A percentile compares a stretch with the other conserved stretches of the same genome.
These are phyloP conservation scores for Pseudobourletiella spinata DNA, from an alignment of 1,140 invertebrate genomes.

Conservation along the genomic window DNA sequence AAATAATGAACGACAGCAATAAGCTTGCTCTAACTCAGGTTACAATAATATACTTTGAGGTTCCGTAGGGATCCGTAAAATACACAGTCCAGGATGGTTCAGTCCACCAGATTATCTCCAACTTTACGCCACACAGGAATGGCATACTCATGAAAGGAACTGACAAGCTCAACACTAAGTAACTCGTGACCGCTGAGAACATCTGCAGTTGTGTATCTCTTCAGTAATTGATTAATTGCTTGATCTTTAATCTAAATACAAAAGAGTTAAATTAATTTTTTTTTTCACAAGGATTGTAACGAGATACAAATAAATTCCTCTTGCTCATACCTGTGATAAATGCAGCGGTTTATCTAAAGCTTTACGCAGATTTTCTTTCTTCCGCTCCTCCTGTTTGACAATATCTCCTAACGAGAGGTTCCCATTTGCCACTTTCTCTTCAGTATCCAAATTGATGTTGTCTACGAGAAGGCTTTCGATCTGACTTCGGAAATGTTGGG, in stretches of 20 bases:
- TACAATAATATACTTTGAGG: no score
- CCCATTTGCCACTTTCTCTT: not conserved
- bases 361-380: constrained; percentile 20
- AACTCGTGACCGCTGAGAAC: constrained; percentile 10
- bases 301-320: no score
- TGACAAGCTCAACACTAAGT: constrained; percentile 7
- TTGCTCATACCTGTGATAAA: constrained; percentile 11
- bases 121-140: constrained; percentile 52
- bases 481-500: constrained; percentile 18
- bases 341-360: constrained; percentile 14
- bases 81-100: no score
- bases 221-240: constrained; percentile 15
- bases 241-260: constrained; percentile 21
- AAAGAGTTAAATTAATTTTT: no score
- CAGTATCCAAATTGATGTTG: constrained; percentile 58
- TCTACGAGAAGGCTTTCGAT: constrained; percentile 55
- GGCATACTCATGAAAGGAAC: constrained; percentile 19
- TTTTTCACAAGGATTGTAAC: no score
- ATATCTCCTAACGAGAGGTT: constrained; percentile 1
- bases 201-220: constrained; percentile 12
- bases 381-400: constrained; percentile 19
- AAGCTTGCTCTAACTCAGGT: no score
- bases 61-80: no score
- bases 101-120: not conserved
- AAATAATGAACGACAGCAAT: no score